A percentile compares a stretch with the other conserved stretches of the same genome.
These are phyloP conservation scores for Lithophane ornitopus DNA, from an alignment of 2,888 invertebrate genomes.

Conservation along the genomic window DNA sequence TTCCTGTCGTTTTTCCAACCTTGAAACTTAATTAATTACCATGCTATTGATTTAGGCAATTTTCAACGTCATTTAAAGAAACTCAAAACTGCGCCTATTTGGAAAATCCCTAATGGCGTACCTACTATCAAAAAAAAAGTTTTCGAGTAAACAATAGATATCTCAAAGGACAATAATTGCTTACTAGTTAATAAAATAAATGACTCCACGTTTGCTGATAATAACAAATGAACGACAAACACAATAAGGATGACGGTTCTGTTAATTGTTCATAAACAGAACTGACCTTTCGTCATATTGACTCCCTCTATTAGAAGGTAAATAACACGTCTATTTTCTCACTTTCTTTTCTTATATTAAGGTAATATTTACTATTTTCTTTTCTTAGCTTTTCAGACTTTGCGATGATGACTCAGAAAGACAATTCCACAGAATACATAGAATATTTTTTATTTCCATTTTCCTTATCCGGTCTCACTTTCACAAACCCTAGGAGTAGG, in stretches of 20 bases:
- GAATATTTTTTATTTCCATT: neutral
- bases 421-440: neutral
- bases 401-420: neutral
- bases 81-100: neutral
- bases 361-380: conserved; percentile 1
- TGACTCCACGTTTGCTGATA: neutral
- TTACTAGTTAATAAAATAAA: neutral
- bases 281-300: conserved; percentile 45
- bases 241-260: conserved; percentile 8
- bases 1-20: neutral
- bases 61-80: too few relatives aligned
- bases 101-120: neutral
- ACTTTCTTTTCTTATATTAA: neutral
- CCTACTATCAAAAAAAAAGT: neutral
- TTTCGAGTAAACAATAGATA: neutral
- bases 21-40: neutral
- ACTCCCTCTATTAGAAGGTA: conserved; percentile 41
- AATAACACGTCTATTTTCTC: conserved; percentile 16
- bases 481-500: neutral
- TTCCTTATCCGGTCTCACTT: neutral
- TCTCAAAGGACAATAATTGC: neutral
- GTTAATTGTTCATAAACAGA: conserved; percentile 43
- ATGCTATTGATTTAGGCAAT: neutral
- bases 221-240: conserved; percentile 34
- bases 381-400: neutral